A percentile compares a stretch with the other conserved stretches of the same genome.
Conservation (phyloP, 2,113 vertebrate genomes). For the Barbus barbus region DNA sequence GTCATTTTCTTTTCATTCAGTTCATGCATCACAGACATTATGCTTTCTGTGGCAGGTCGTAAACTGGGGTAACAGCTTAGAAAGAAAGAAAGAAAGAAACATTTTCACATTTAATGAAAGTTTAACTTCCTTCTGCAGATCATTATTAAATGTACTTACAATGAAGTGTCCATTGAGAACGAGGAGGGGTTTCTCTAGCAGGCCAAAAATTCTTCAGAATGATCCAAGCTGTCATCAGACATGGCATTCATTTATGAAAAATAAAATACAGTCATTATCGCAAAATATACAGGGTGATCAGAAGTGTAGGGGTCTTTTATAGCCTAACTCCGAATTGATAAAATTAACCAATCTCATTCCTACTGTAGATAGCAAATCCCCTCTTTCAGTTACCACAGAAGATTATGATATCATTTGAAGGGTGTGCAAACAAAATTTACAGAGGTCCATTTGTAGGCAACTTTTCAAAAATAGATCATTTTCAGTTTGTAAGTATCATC, state of each 20-base stretch:
- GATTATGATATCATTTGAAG: too few relatives aligned
- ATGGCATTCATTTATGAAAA: neutral
- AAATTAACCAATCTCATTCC: too few relatives aligned
- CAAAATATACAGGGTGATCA: neutral
- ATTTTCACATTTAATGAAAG: neutral
- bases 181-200: too few relatives aligned
- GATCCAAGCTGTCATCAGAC: neutral
- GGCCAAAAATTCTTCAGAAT: too few relatives aligned
- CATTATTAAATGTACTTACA: neutral
- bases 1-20: neutral
- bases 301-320: too few relatives aligned
- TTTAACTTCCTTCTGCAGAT: neutral
- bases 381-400: too few relatives aligned
- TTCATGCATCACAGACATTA: conserved; percentile 14
- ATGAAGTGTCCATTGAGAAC: neutral
- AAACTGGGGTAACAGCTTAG: neutral
- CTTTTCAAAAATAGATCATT: too few relatives aligned
- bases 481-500: too few relatives aligned
- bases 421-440: too few relatives aligned
- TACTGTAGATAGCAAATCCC: too few relatives aligned
- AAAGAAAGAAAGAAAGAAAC: neutral
- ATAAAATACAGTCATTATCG: neutral
- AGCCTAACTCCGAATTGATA: too few relatives aligned
- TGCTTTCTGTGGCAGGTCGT: neutral
- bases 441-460: too few relatives aligned